phyloP scores from a whole-genome alignment of 2,113 vertebrate species.

The Holacanthus passer region DNA sequence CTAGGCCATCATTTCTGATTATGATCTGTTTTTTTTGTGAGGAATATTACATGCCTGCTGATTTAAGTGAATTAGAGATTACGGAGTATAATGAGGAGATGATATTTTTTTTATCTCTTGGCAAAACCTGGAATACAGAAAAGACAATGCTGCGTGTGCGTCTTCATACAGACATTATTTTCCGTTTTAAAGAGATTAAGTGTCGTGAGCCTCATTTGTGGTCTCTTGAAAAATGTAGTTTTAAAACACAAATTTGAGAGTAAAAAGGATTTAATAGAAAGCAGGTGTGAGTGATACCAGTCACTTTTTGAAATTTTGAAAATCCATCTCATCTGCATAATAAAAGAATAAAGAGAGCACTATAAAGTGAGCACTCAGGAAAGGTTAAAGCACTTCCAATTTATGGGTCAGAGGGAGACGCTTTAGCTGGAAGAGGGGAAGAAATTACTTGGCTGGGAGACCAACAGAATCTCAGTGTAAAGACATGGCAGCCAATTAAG shows the following conservation, averaged over 20 bases:
- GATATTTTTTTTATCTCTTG: slow-evolving; percentile 11
- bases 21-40: slow-evolving; percentile 27
- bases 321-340: slow-evolving; percentile 79
- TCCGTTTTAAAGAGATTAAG: slow-evolving; percentile 35
- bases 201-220: background rate
- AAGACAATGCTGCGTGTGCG: background rate
- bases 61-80: slow-evolving; percentile 32
- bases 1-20: slow-evolving; percentile 45
- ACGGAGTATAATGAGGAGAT: slow-evolving; percentile 7
- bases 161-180: background rate
- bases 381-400: slow-evolving; percentile 83
- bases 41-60: slow-evolving; percentile 23
- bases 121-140: background rate
- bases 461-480: slow-evolving; percentile 80
- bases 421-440: slow-evolving; percentile 71
- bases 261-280: slow-evolving; percentile 36
- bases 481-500: slow-evolving; percentile 84
- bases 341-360: slow-evolving; percentile 78
- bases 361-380: slow-evolving; percentile 80
- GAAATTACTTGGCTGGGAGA: slow-evolving; percentile 75
- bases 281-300: slow-evolving; percentile 55
- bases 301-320: slow-evolving; percentile 66
- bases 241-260: slow-evolving; percentile 37
- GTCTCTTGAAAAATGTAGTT: background rate
- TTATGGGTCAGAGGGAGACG: slow-evolving; percentile 80